phyloP scores from a whole-genome alignment of 2,113 vertebrate species.

The Odocoileus virginianus region DNA sequence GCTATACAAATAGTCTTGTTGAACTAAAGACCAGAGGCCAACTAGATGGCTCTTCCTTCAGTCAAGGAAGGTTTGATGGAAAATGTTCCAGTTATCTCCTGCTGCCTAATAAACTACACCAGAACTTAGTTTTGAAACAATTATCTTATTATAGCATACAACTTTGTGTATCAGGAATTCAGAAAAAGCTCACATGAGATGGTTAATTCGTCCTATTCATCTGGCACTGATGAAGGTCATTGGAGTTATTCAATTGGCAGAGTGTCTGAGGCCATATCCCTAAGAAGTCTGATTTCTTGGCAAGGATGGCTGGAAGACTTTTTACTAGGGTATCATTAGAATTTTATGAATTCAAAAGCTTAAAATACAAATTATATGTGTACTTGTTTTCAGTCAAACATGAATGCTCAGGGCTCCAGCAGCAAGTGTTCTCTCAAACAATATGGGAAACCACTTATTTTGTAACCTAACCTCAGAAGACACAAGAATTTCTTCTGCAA shows the following conservation, averaged over 20 bases:
- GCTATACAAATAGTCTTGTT: background rate
- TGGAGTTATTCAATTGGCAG: background rate
- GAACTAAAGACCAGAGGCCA: background rate
- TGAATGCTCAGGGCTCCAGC: background rate
- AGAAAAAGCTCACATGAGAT: background rate
- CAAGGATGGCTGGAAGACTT: background rate
- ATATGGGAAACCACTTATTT: background rate
- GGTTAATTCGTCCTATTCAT: background rate
- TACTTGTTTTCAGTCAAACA: background rate
- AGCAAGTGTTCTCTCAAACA: background rate
- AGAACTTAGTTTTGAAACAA: background rate
- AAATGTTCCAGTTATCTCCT: background rate
- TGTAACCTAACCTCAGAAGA: background rate
- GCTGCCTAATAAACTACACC: background rate
- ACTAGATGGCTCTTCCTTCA: background rate
- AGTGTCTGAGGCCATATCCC: background rate
- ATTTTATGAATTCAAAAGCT: background rate
- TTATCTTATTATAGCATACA: background rate
- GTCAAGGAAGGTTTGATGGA: background rate
- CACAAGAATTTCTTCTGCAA: background rate
- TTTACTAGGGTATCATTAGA: background rate
- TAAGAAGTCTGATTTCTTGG: background rate
- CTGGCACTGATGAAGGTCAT: background rate
- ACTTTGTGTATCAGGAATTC: background rate
- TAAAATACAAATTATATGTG: background rate